Evolutionary conservation across 1,140 invertebrate genomes (phyloP), one percentile per base, ranked within the genome.

Genomic region (Wiebesia pumilae): DNA sequence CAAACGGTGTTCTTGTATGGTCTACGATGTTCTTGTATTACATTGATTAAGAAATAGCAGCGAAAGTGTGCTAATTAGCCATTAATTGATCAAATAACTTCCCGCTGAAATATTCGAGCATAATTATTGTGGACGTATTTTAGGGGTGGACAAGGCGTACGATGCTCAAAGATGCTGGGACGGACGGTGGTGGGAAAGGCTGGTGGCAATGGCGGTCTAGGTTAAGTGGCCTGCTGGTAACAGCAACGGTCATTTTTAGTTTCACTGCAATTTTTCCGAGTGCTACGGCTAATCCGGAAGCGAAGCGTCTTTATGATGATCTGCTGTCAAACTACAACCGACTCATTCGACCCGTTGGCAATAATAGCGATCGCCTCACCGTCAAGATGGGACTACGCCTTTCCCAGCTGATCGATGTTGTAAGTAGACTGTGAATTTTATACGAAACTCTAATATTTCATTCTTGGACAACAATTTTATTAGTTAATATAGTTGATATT

Each of bases 331-430:
- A 98, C 94, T 99, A 99, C 95, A 99, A 99, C 95, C 96, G 98
- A 89, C 97, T 99, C 91, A 99, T 99, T 90, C 95, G 98, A 91
- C 99, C 99, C 77, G 98, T 99, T 88, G 97, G 97, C 88, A 98
- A 99, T 95, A 99, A 98, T 94, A 98, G 97, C 83, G 98, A 99
- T 94, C 96, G 97, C 90, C 96, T 99, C 90, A 98, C 97, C 87
- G 98, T 99, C 92, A 98, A 98, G 95, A 97, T 99, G 96, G 98
- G 98, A 88, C 96, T 99, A 83, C 96, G 97, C 91, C 95, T 99
- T 83, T 99, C 98, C 89, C 98, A 99, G 95, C 96, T 99, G 91
- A 99, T 99, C 92, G 98, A 99, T 94, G 98, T 99, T 94, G 98
- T 99, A 95, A 98, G 98, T 97, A 90, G 14, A 35, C 16, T 0